These are phyloP conservation scores for Sturnira hondurensis DNA, from an alignment of 2,113 vertebrate genomes.

Conservation along the genomic window DNA sequence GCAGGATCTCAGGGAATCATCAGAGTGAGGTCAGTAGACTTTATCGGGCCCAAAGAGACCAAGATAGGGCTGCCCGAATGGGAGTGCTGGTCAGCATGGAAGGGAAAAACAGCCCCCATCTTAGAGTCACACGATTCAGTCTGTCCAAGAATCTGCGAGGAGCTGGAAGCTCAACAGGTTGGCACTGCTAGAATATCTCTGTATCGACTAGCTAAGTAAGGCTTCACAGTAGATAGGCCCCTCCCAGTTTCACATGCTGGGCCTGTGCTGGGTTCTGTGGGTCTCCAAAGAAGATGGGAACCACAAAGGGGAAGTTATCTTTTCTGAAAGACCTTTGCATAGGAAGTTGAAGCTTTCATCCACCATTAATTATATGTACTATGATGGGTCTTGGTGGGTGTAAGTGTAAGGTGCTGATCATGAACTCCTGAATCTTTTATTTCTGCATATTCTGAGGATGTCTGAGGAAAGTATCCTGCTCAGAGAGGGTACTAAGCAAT, in stretches of 20 bases:
- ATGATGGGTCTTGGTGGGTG: not conserved
- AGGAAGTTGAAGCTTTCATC: not conserved
- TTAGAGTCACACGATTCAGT: not conserved
- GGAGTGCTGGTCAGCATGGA: not conserved
- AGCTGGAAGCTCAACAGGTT: not conserved
- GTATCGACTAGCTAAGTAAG: not conserved
- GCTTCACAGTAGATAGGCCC: not conserved
- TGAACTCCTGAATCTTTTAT: not conserved
- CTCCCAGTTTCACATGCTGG: not conserved
- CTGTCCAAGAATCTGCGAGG: not conserved
- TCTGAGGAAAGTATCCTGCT: not conserved
- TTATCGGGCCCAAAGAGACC: not conserved
- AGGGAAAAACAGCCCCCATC: not conserved
- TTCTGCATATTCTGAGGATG: not conserved
- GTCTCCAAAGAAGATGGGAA: not conserved
- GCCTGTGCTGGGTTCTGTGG: not conserved
- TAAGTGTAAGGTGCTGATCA: not conserved
- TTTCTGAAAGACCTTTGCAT: not conserved
- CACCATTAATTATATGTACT: not conserved
- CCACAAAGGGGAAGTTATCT: not conserved
- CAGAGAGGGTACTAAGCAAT: not conserved
- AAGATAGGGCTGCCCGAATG: not conserved
- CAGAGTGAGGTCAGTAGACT: not conserved
- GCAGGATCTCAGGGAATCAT: not conserved
- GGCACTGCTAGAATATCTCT: not conserved